Conservation (phyloP, 2,888 invertebrate genomes). For the Cheilosia grossa region DNA sequence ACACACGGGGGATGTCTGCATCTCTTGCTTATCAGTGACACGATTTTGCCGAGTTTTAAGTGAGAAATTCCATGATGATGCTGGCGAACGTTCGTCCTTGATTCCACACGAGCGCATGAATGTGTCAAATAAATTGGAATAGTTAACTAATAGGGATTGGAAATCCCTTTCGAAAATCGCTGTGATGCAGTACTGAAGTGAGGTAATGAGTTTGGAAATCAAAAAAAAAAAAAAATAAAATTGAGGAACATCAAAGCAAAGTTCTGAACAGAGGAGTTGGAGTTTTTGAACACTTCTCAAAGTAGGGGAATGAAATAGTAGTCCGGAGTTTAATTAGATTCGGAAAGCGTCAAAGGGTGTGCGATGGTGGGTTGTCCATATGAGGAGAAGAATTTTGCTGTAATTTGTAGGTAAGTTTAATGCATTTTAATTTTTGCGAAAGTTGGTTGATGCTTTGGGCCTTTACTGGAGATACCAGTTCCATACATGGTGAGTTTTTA, state of each 20-base stretch:
- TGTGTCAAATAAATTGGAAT: conserved; percentile 66
- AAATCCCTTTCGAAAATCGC: conserved; percentile 51
- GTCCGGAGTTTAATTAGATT: conserved; percentile 35
- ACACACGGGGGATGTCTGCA: conserved; percentile 2
- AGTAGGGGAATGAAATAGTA: background rate
- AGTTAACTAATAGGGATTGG: conserved; percentile 55
- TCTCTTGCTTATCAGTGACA: conserved; percentile 60
- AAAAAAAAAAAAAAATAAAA: conserved; percentile 3
- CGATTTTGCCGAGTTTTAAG: conserved; percentile 69
- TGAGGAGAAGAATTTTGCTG: too few relatives aligned
- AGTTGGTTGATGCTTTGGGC: too few relatives aligned
- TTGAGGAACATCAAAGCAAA: conserved; percentile 55
- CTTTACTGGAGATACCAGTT: too few relatives aligned
- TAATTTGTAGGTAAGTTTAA: too few relatives aligned
- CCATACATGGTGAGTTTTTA: too few relatives aligned
- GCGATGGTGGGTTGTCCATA: background rate
- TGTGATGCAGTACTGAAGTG: conserved; percentile 49
- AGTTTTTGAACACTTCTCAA: conserved; percentile 2
- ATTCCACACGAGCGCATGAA: conserved; percentile 67
- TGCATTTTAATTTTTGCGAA: too few relatives aligned
- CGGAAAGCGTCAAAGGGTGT: background rate
- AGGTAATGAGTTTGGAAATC: conserved; percentile 28
- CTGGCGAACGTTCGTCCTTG: conserved; percentile 41
- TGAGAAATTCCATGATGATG: conserved; percentile 57
- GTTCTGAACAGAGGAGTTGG: background rate